Percentiles rank a stretch among this genome's conserved stretches.
These are phyloP conservation scores for Chlamydotis undulata DNA, from an alignment of 2,113 vertebrate species.

Conservation along the genomic window DNA sequence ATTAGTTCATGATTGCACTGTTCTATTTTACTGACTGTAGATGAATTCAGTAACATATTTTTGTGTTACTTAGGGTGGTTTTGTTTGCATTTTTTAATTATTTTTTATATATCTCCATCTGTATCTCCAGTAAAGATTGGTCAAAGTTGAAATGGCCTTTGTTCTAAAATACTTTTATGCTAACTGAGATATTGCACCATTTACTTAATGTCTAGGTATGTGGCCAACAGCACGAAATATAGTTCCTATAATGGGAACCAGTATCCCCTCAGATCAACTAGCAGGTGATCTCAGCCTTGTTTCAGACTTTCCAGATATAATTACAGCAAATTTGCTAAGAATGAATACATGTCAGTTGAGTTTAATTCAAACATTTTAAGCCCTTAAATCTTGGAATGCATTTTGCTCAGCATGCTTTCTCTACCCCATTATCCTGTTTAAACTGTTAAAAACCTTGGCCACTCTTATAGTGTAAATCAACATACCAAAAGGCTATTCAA, in stretches of 20 bases:
- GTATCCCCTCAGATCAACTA: conserved; percentile 13
- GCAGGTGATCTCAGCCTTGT: conserved; percentile 29
- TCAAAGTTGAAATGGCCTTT: background rate
- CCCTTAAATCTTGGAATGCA: conserved; percentile 40
- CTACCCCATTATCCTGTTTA: conserved; percentile 48
- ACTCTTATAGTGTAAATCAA: conserved; percentile 58
- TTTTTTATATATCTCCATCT: background rate
- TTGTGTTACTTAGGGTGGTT: background rate
- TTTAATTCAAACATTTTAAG: conserved; percentile 63
- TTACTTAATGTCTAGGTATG: conserved; percentile 40
- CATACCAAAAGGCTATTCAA: conserved; percentile 53
- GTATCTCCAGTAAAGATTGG: background rate
- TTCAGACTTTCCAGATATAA: conserved; percentile 48
- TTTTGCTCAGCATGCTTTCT: conserved; percentile 53
- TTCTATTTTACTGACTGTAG: background rate
- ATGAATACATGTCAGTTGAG: conserved; percentile 43
- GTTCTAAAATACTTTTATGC: background rate
- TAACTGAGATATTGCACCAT: background rate
- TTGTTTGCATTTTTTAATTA: rapidly evolving
- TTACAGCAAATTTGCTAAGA: conserved; percentile 46
- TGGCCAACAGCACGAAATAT: conserved; percentile 25
- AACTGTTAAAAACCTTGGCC: conserved; percentile 57
- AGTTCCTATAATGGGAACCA: conserved; percentile 24
- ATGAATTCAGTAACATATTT: background rate
- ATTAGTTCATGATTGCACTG: background rate